Evolutionary conservation across 2,888 invertebrate genomes (phyloP), one percentile per base, ranked within the genome.

Genomic region (Iphiclides podalirius): DNA sequence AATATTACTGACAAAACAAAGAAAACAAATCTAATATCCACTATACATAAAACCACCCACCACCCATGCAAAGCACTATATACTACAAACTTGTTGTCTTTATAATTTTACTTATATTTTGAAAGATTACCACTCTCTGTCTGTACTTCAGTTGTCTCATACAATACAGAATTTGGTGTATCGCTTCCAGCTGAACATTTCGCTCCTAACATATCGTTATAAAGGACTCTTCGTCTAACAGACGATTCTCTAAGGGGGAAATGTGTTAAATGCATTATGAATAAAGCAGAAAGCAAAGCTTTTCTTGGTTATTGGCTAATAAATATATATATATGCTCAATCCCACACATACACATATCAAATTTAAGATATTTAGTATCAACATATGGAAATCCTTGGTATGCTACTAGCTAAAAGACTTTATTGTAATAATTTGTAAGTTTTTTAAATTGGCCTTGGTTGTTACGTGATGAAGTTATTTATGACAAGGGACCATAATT

Each of bases 181-280:
- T 67, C 63, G 4, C 54, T 63, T 48, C 82, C 80, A 15, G 60
- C 62, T 9, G 52, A 56, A 53, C 75, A 79, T 8, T 72, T 70
- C 1, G 55, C 52, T 51, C 83, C 74, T 13, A 86, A 49, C 1
- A 60, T 40, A 15, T 54, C 59, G 0, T 85, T 62, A 72, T 26
- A 56, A 87, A 86, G 0, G 84, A 78, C 11, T 86, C 85, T 57
- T 87, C 86, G 61, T 81, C 80, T 67, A 85, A 68, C 47, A 80
- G 63, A 50, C 72, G 75, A 62, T 78, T 70, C 37, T 84, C 86
- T 86, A 71, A 31, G 75, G 38, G 54, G 60, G 60, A 56, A 52
- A 57, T 54, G 28, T 9, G 63, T 26, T 39, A 44, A 23, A 41
- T 17, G 34, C 23, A 15, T 49, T 52, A 43, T 20, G 42, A 49